Percentiles rank a stretch among this genome's conserved stretches.
Conservation (phyloP, 2,888 invertebrate species). For the Nomada fucata region DNA sequence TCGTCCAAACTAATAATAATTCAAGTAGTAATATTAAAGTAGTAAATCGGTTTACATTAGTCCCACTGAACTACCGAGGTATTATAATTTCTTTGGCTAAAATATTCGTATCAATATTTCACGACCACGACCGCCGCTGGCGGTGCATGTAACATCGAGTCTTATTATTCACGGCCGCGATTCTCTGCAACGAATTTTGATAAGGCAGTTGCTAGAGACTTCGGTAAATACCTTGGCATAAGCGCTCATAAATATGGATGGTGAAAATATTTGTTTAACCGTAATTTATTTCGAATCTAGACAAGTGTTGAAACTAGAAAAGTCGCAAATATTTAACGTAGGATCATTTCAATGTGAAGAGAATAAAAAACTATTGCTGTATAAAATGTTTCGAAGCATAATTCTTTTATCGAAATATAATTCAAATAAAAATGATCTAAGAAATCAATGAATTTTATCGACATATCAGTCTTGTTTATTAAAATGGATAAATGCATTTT, state of each 20-base stretch:
- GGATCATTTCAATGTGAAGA: not conserved
- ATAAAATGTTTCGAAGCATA: not conserved
- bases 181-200: slow-evolving; percentile 46
- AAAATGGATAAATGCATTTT: too few species aligned
- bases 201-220: slow-evolving; percentile 16
- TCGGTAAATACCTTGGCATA: slow-evolving; percentile 35
- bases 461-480: too few species aligned
- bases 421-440: not conserved
- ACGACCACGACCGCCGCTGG: slow-evolving; percentile 48
- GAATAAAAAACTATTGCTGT: not conserved
- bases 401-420: not conserved
- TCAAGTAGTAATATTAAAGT: not conserved
- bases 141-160: slow-evolving; percentile 36
- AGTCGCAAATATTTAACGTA: not conserved
- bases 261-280: slow-evolving; percentile 15
- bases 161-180: slow-evolving; percentile 42
- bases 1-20: not conserved
- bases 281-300: not conserved
- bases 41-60: not conserved
- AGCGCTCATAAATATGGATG: slow-evolving; percentile 45
- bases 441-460: not conserved
- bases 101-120: slow-evolving; percentile 49
- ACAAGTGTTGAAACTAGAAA: not conserved
- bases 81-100: slow-evolving; percentile 25
- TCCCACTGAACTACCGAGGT: not conserved